phyloP scores from a whole-genome alignment of 2,888 invertebrate genomes.

The Xestoiulus laeticollis region DNA sequence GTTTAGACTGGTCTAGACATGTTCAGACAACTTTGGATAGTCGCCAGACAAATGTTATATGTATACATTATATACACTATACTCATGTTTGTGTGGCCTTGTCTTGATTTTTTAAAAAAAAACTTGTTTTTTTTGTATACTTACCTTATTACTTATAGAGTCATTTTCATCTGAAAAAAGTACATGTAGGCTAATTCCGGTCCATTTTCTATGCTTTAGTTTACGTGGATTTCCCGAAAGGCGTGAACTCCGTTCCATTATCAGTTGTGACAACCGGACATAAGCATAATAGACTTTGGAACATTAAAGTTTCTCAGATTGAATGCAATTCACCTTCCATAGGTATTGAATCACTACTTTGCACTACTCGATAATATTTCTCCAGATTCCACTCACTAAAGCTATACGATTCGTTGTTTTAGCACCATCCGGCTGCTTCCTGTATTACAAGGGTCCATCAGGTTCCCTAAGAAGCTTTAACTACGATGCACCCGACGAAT shows the following conservation, averaged over 20 bases:
- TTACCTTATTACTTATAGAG: too few species aligned
- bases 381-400: neutral
- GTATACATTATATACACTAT: too few species aligned
- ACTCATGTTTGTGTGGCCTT: too few species aligned
- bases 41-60: too few species aligned
- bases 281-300: slow-evolving; percentile 55
- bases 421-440: slow-evolving; percentile 58
- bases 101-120: too few species aligned
- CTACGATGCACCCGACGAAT: slow-evolving; percentile 56
- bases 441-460: slow-evolving; percentile 58
- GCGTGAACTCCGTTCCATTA: slow-evolving; percentile 56
- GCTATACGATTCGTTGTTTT: slow-evolving; percentile 6
- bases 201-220: slow-evolving; percentile 46
- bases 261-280: slow-evolving; percentile 56
- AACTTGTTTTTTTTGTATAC: too few species aligned
- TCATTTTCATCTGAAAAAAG: slow-evolving; percentile 8
- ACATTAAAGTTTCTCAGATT: slow-evolving; percentile 56
- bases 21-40: too few species aligned
- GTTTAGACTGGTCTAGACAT: too few species aligned
- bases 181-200: neutral
- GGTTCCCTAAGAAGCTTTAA: slow-evolving; percentile 59
- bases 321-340: slow-evolving; percentile 57
- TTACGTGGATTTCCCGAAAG: slow-evolving; percentile 56
- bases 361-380: neutral
- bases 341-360: slow-evolving; percentile 46